Evolutionary conservation across 1,140 invertebrate species (phyloP).

Genomic region (Atopsyche davidsoni): DNA sequence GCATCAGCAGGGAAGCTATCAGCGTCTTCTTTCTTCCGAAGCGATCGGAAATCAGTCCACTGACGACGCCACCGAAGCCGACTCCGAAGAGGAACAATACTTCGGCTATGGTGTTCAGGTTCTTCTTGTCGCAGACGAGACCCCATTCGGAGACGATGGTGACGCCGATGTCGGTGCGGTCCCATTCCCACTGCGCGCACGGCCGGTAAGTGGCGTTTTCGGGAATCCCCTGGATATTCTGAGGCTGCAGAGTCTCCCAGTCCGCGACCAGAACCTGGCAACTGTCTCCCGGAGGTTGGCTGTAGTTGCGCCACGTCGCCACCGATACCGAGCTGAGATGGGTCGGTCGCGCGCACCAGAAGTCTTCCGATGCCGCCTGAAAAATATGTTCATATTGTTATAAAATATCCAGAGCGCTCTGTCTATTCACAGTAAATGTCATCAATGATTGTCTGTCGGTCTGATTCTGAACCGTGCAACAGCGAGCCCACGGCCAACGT

Average conservation of each 20-base stretch:
- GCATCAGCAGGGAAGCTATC: conserved; percentile 61
- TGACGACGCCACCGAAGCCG: conserved; percentile 61
- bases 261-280: conserved; percentile 42
- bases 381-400: conserved; percentile 20
- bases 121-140: conserved; percentile 57
- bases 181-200: conserved; percentile 64
- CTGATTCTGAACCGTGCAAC: no score
- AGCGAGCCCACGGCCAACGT: no score
- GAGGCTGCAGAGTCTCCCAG: conserved; percentile 31
- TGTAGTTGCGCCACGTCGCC: conserved; percentile 55
- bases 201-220: conserved; percentile 22
- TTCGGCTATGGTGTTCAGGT: conserved; percentile 58
- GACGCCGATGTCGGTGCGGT: conserved; percentile 51
- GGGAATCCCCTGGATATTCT: conserved; percentile 13
- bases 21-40: conserved; percentile 71
- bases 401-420: conserved; percentile 1
- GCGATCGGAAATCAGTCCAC: conserved; percentile 66
- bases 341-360: conserved; percentile 56
- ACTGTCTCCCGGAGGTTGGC: conserved; percentile 47
- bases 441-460: no score
- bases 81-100: conserved; percentile 64
- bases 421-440: no score
- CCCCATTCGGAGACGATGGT: conserved; percentile 62
- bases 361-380: conserved; percentile 53
- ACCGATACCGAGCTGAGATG: conserved; percentile 46